Evolutionary conservation across 2,797 vertebrate species (phyloP).

Genomic region (Rhadinocentrus ornatus): DNA sequence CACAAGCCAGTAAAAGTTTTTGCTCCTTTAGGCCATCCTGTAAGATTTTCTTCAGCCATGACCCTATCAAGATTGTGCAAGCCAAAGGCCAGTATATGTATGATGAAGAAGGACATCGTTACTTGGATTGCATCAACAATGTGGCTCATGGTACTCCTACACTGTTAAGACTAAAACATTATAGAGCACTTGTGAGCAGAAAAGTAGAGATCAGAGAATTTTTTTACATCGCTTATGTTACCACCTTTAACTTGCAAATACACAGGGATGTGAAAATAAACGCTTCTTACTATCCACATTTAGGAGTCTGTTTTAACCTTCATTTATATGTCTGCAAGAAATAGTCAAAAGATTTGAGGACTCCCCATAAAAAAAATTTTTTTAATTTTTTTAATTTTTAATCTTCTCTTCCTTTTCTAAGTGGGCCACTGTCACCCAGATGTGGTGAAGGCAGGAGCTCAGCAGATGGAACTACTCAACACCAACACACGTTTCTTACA

Average conservation of each 20-base stretch:
- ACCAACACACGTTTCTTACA: slow-evolving; percentile 97
- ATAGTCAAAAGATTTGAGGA: not conserved
- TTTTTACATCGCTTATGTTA: not conserved
- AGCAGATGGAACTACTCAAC: slow-evolving; percentile 95
- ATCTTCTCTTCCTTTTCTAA: slow-evolving; percentile 53
- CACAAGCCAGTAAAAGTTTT: not conserved
- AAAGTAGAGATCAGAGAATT: not conserved
- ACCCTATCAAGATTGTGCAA: slow-evolving; percentile 94
- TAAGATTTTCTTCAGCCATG: slow-evolving; percentile 94
- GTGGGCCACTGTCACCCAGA: slow-evolving; percentile 96
- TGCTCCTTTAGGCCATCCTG: slow-evolving; percentile 88
- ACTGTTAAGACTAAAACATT: not conserved
- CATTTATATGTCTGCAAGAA: not conserved
- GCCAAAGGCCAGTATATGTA: slow-evolving; percentile 96
- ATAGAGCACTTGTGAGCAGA: not conserved
- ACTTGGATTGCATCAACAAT: slow-evolving; percentile 98
- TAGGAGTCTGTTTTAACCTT: not conserved
- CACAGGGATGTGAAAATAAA: not conserved
- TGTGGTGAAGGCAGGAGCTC: slow-evolving; percentile 88
- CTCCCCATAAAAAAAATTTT: not conserved
- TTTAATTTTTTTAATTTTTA: not conserved
- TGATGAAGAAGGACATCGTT: slow-evolving; percentile 89
- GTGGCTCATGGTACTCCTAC: slow-evolving; percentile 91
- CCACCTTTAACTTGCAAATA: not conserved
- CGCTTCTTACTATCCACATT: not conserved